These are phyloP conservation scores for Percopsis omiscomaycus DNA, from an alignment of 2,797 vertebrate genomes.

Conservation along the genomic window DNA sequence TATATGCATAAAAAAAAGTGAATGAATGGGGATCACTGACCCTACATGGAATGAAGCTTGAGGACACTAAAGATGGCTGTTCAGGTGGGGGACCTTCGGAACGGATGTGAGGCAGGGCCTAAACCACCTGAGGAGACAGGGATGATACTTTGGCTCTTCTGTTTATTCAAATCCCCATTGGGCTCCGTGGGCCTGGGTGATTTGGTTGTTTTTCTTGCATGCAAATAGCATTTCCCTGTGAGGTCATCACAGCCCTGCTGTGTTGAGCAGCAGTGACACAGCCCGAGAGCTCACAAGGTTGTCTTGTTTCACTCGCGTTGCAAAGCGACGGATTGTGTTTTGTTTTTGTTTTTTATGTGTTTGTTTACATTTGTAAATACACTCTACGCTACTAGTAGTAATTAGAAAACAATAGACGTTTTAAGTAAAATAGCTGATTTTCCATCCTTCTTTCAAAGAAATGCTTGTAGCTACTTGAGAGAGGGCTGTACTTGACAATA, in stretches of 20 bases:
- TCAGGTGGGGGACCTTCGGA: not conserved
- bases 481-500: not conserved
- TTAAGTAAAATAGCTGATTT: too few species aligned
- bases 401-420: too few species aligned
- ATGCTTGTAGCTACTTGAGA: too few species aligned
- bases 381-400: too few species aligned
- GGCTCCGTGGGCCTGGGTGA: not conserved
- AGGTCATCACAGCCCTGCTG: not conserved
- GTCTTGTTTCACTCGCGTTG: not conserved
- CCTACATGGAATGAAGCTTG: not conserved
- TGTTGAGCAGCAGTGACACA: not conserved
- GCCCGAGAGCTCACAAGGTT: not conserved
- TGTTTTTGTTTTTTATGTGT: too few species aligned
- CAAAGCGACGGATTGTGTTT: not conserved
- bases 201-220: constrained; percentile 3
- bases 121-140: not conserved
- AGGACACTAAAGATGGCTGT: not conserved
- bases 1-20: too few species aligned
- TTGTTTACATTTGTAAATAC: too few species aligned
- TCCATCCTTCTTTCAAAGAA: too few species aligned
- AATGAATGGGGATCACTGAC: not conserved
- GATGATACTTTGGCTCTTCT: not conserved
- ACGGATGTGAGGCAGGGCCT: not conserved
- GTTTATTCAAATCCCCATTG: constrained; percentile 11
- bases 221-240: constrained; percentile 3